These are phyloP conservation scores for Melieria crassipennis DNA, from an alignment of 2,888 invertebrate genomes.

Conservation along the genomic window DNA sequence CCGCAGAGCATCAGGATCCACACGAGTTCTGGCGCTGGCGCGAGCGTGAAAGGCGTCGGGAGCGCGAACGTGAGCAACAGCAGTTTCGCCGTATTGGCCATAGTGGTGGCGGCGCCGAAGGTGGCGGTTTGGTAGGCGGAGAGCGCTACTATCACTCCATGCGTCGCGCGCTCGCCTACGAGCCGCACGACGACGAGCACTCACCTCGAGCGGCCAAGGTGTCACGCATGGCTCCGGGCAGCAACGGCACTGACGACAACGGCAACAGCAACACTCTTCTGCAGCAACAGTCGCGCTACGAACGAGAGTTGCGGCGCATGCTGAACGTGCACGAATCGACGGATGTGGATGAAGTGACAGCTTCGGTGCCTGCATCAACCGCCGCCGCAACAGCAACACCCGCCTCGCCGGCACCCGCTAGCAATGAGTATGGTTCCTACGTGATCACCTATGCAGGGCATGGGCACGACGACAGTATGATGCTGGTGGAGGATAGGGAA, in stretches of 20 bases:
- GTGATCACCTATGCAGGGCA: slow-evolving; percentile 44
- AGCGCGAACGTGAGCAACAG: slow-evolving; percentile 37
- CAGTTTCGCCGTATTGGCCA: slow-evolving; percentile 37
- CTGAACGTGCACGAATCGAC: slow-evolving; percentile 38
- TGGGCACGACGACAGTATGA: slow-evolving; percentile 17
- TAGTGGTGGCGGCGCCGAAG: slow-evolving; percentile 35
- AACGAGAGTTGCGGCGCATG: slow-evolving; percentile 32
- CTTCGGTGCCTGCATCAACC: not conserved
- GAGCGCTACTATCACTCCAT: slow-evolving; percentile 3
- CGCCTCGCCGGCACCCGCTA: slow-evolving; percentile 1
- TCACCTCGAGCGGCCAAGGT: slow-evolving; percentile 25
- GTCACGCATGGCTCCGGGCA: slow-evolving; percentile 25
- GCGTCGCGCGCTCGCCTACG: not conserved
- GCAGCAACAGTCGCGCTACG: slow-evolving; percentile 16
- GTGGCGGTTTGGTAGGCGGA: slow-evolving; percentile 18
- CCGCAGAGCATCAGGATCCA: slow-evolving; percentile 14
- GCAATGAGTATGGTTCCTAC: slow-evolving; percentile 36
- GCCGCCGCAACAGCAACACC: not conserved
- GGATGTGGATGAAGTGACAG: slow-evolving; percentile 34
- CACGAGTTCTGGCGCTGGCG: slow-evolving; percentile 35
- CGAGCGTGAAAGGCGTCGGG: slow-evolving; percentile 35
- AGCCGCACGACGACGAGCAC: slow-evolving; percentile 1
- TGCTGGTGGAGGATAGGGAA: slow-evolving; percentile 25
- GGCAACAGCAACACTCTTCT: not conserved
- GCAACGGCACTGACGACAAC: not conserved